phyloP scores from a whole-genome alignment of 2,888 invertebrate species.

The Odontocerum albicorne region DNA sequence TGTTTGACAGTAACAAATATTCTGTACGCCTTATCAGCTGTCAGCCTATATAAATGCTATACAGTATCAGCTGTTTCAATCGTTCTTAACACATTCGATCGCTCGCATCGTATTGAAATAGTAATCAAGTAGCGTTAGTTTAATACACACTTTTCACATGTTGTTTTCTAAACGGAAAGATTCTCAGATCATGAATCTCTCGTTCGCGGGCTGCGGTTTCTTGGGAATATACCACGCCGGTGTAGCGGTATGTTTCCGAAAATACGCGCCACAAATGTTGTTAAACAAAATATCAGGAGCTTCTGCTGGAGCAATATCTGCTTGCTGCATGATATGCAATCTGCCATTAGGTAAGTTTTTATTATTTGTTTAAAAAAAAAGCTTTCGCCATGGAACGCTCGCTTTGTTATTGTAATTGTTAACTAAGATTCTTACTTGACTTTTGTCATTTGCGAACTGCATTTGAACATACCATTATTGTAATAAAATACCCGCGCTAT shows the following conservation, averaged over 20 bases:
- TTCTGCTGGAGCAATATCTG: conserved; percentile 91
- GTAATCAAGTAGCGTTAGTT: conserved; percentile 12
- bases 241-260: conserved; percentile 94
- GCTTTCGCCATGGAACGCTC: no score
- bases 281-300: conserved; percentile 92
- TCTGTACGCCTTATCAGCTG: no score
- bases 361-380: no score
- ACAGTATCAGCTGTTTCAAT: no score
- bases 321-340: conserved; percentile 83
- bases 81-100: no score
- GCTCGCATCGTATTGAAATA: not conserved
- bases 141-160: conserved; percentile 6
- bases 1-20: no score
- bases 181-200: conserved; percentile 78
- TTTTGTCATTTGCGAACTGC: no score
- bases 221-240: conserved; percentile 99
- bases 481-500: no score
- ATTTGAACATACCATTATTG: no score
- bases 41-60: no score
- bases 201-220: conserved; percentile 99
- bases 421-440: no score
- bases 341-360: conserved; percentile 86
- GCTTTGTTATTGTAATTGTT: no score
- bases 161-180: conserved; percentile 5
- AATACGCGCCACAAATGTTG: conserved; percentile 90